These are phyloP conservation scores for Anolis apletophallus DNA, from an alignment of 2,797 vertebrate species.

Conservation along the genomic window DNA sequence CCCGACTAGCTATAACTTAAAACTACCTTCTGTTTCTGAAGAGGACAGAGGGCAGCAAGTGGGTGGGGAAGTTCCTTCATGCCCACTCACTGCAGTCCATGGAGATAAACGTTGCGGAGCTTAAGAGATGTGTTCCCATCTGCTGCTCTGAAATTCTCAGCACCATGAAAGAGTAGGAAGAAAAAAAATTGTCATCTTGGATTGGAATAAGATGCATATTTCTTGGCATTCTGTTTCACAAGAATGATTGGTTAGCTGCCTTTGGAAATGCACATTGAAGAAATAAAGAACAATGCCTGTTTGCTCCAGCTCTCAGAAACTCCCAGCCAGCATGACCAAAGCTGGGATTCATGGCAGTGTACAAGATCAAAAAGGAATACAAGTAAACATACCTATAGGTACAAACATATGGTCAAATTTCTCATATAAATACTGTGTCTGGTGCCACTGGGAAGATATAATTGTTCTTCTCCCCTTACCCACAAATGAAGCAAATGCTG, in stretches of 20 bases:
- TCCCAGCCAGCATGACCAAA: no score
- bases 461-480: neutral
- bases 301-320: neutral
- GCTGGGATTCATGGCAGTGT: no score
- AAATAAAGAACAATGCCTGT: neutral
- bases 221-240: neutral
- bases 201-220: neutral
- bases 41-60: neutral
- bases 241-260: neutral
- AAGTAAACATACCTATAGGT: no score
- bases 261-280: neutral
- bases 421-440: neutral
- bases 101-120: neutral
- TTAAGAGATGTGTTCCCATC: slow-evolving; percentile 3
- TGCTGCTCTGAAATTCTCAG: neutral
- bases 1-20: neutral
- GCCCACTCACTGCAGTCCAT: neutral
- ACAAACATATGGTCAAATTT: no score
- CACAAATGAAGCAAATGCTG: neutral
- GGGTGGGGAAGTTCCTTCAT: neutral
- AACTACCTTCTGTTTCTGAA: neutral
- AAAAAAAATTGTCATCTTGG: neutral
- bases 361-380: no score
- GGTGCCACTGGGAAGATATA: neutral
- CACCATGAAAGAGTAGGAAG: neutral